Conservation (phyloP, 2,888 invertebrate genomes). For the Hypsopygia costalis region DNA sequence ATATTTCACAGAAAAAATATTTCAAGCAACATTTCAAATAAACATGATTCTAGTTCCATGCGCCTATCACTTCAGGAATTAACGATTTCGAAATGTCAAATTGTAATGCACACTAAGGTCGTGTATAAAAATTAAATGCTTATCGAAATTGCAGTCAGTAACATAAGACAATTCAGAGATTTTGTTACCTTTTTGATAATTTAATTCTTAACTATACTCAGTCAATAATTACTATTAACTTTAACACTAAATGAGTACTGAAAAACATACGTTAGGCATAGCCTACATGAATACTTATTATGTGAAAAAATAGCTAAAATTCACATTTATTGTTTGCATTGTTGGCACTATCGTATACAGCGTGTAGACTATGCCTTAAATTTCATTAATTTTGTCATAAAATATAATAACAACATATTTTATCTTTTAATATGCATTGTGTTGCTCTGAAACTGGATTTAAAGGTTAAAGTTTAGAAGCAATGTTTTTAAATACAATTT, state of each 20-base stretch:
- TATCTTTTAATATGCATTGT: conserved; percentile 12
- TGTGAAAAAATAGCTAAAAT: conserved; percentile 4
- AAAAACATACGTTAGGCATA: conserved; percentile 23
- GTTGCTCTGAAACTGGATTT: conserved; percentile 18
- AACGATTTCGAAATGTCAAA: not conserved
- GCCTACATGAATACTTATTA: conserved; percentile 10
- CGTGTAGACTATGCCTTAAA: conserved; percentile 18
- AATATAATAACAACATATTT: conserved; percentile 8
- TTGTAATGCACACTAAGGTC: conserved; percentile 13
- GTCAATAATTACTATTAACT: conserved; percentile 63
- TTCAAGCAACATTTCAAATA: not conserved
- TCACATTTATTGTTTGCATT: conserved; percentile 15
- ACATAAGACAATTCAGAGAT: conserved; percentile 35
- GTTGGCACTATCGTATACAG: conserved; percentile 25
- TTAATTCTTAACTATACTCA: conserved; percentile 68
- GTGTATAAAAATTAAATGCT: conserved; percentile 65
- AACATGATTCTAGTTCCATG: not conserved
- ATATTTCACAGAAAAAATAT: conserved; percentile 1
- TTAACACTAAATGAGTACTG: conserved; percentile 52
- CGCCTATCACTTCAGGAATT: not conserved
- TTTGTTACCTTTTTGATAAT: conserved; percentile 42
- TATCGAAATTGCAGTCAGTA: conserved; percentile 56
- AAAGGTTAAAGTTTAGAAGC: conserved; percentile 16
- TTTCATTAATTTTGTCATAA: conserved; percentile 9
- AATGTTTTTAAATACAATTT: conserved; percentile 18